Percentiles rank a stretch among this genome's conserved stretches.
Conservation (phyloP, 1,140 invertebrate species). For the Trichonephila inaurata region DNA sequence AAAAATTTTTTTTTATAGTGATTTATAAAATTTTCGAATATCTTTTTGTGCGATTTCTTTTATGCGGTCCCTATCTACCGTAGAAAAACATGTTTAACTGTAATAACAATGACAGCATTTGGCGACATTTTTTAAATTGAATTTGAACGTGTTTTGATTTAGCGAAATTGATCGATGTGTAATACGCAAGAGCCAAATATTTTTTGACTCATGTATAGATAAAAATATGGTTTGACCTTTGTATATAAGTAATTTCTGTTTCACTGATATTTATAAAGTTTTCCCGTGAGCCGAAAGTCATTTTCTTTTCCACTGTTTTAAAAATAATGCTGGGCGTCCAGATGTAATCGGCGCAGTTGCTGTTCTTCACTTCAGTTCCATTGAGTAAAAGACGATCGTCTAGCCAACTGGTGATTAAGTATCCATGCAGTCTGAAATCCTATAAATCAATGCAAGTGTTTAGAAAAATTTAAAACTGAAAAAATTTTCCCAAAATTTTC, state of each 20-base stretch:
- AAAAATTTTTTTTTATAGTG: too few relatives aligned
- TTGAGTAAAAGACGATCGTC: not conserved
- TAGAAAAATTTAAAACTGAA: too few relatives aligned
- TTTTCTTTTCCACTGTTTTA: not conserved
- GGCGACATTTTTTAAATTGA: too few relatives aligned
- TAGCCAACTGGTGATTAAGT: not conserved
- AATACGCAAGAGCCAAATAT: not conserved
- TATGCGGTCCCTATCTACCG: too few relatives aligned
- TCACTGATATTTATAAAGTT: not conserved
- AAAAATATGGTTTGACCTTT: not conserved
- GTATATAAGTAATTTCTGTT: not conserved
- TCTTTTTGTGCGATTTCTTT: too few relatives aligned
- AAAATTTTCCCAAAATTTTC: too few relatives aligned
- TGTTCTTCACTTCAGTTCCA: not conserved
- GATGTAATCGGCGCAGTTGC: not conserved
- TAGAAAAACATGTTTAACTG: too few relatives aligned
- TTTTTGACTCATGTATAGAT: not conserved
- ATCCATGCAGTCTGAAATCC: not conserved
- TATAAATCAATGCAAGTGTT: not conserved
- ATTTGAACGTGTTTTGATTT: not conserved
- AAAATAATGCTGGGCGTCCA: not conserved
- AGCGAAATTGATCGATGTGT: not conserved
- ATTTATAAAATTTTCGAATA: too few relatives aligned
- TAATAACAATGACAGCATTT: too few relatives aligned
- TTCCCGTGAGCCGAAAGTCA: not conserved